A percentile compares a stretch with the other conserved stretches of the same genome.
phyloP scores from a whole-genome alignment of 2,797 vertebrate genomes.

The Apogon hyalosoma region DNA sequence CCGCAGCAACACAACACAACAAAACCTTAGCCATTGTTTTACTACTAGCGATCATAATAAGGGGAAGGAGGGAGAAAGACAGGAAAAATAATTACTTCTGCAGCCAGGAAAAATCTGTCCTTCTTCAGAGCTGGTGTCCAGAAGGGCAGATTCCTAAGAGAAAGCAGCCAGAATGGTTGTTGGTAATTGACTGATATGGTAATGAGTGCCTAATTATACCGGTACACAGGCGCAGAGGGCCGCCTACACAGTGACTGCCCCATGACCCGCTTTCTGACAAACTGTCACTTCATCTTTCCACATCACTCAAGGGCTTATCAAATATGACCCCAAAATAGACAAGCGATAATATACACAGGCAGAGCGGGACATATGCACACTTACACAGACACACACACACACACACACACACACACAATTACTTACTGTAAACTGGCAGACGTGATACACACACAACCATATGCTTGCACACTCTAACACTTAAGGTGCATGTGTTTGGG shows the following conservation, averaged over 20 bases:
- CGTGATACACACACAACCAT: slow-evolving; percentile 28
- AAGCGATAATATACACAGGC: slow-evolving; percentile 59
- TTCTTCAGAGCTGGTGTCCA: slow-evolving; percentile 80
- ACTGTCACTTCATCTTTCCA: slow-evolving; percentile 83
- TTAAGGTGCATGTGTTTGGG: slow-evolving; percentile 39
- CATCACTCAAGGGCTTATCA: slow-evolving; percentile 83
- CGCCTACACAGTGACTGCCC: slow-evolving; percentile 76
- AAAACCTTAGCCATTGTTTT: slow-evolving; percentile 83
- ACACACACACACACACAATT: slow-evolving; percentile 24
- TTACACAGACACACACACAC: slow-evolving; percentile 8
- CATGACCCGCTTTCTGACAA: slow-evolving; percentile 86
- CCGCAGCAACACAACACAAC: slow-evolving; percentile 78
- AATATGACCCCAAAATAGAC: slow-evolving; percentile 83
- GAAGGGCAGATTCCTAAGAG: slow-evolving; percentile 87
- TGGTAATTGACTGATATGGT: slow-evolving; percentile 85
- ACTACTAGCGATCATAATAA: slow-evolving; percentile 81
- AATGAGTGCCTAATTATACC: slow-evolving; percentile 86
- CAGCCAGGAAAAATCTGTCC: slow-evolving; percentile 72
- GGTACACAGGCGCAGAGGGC: slow-evolving; percentile 64
- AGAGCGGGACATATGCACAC: neutral
- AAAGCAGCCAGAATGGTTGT: slow-evolving; percentile 81
- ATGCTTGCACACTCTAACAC: slow-evolving; percentile 47
- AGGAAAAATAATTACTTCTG: slow-evolving; percentile 79
- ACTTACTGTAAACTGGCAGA: slow-evolving; percentile 32
- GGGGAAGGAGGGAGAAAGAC: slow-evolving; percentile 68